Base-by-base conservation (phyloP, 1,140 invertebrate genomes). In the Drusus annulatus region DNA sequence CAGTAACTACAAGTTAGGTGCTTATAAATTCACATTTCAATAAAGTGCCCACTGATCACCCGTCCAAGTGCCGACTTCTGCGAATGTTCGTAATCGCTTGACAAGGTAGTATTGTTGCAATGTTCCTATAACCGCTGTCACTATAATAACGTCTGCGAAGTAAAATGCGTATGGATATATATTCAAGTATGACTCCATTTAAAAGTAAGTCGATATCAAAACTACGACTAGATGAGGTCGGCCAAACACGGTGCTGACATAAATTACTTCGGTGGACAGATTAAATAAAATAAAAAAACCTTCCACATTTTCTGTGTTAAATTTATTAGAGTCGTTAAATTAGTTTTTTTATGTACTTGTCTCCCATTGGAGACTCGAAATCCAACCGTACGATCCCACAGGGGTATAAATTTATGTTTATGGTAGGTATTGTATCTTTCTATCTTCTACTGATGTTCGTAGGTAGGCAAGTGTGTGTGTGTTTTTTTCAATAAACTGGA, bases 291-390 rank as follows among this genome's bases (percentile, higher is more conserved):
- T 58, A 71, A 75, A 74, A 71, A 71, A 75, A 58, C 52, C 71
- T 58, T 75, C 71, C 71, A 75, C 52, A 75, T 75, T 75, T 75
- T 75, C 23, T 25, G 31, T 56, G 71, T 76, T 28, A 25, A 76
- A 76, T 76, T 76, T 76, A 76, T 76, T 76, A 76, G 28, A 76
- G 75, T 76, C 58, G 58, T 76, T 76, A 76, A 76, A 76, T 50
- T 76, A 76, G 75, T 58, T 63, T 76, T 75, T 76, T 76, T 50
- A 76, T 51, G 19, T 75, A 58, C 23, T 76, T 45, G 56, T 17
- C 63, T 65, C 36, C 75, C 45, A 76, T 76, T 76, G 75, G 75
- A 31, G 58, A 63, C 50, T 58, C 45, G 58, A 76, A 76, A 76
- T 50, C 17, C 75, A 63, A 76, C 58, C 28, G 75, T 63, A 76